Conservation (phyloP, 2,797 vertebrate species). For the Melopsittacus undulatus region DNA sequence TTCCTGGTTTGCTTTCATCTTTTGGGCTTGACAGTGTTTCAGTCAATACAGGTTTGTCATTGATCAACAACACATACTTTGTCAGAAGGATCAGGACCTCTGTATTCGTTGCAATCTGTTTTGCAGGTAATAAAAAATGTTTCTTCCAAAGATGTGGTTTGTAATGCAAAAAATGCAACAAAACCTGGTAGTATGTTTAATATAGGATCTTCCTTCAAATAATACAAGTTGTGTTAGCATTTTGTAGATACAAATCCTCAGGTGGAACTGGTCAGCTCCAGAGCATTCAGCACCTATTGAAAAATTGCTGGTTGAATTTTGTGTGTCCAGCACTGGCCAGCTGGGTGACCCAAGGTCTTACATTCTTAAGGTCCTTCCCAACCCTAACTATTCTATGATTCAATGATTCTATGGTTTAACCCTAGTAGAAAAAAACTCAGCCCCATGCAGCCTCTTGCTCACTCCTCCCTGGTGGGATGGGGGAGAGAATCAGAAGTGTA, state of each 20-base stretch:
- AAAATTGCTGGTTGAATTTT: neutral
- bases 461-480: accelerated
- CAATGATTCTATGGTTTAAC: neutral
- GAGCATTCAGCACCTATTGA: neutral
- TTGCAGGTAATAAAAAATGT: neutral
- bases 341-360: neutral
- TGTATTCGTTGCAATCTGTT: neutral
- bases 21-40: conserved; percentile 4
- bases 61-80: neutral
- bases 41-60: neutral
- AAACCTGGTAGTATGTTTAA: accelerated
- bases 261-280: neutral
- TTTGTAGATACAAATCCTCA: neutral
- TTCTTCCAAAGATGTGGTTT: neutral
- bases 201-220: neutral
- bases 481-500: neutral
- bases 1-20: neutral
- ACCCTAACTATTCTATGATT: neutral
- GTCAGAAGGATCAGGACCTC: neutral
- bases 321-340: neutral
- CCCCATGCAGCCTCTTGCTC: accelerated
- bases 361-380: neutral
- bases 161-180: neutral
- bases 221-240: neutral
- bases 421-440: neutral